phyloP scores from a whole-genome alignment of 2,888 invertebrate species.

The Neoascia interrupta region DNA sequence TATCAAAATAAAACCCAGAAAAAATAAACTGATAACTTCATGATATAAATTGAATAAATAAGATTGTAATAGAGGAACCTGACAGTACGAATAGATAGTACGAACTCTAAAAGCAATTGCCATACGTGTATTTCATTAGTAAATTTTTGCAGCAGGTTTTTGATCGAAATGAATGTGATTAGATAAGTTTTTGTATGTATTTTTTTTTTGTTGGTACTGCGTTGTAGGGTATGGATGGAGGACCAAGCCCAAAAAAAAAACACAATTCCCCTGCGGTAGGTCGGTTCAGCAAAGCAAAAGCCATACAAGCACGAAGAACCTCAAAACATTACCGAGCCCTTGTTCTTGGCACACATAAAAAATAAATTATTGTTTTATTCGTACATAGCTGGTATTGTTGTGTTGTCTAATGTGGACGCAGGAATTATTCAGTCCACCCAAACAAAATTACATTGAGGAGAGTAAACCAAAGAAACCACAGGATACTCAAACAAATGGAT shows the following conservation, averaged over 20 bases:
- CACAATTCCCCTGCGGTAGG: not conserved
- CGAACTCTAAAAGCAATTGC: not conserved
- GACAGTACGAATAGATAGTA: not conserved
- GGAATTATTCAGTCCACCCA: conserved; percentile 14
- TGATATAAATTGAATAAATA: conserved; percentile 19
- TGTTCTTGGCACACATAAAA: not conserved
- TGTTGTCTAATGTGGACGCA: not conserved
- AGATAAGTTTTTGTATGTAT: too few relatives aligned
- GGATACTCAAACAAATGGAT: conserved; percentile 38
- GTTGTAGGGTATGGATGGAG: not conserved
- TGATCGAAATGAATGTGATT: not conserved
- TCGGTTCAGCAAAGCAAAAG: conserved; percentile 5
- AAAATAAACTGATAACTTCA: conserved; percentile 6
- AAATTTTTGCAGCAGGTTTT: conserved; percentile 10
- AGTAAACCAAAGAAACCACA: conserved; percentile 17
- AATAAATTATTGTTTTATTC: too few relatives aligned
- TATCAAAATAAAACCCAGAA: not conserved
- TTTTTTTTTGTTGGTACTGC: too few relatives aligned
- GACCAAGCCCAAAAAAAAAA: conserved; percentile 17
- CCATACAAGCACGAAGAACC: not conserved
- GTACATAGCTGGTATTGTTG: not conserved
- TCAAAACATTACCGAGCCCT: not conserved
- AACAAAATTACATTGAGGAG: conserved; percentile 19
- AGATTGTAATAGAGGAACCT: conserved; percentile 2
- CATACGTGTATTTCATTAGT: too few relatives aligned